These are phyloP conservation scores for Nesospiza acunhae DNA, from an alignment of 2,113 vertebrate genomes.

Conservation along the genomic window DNA sequence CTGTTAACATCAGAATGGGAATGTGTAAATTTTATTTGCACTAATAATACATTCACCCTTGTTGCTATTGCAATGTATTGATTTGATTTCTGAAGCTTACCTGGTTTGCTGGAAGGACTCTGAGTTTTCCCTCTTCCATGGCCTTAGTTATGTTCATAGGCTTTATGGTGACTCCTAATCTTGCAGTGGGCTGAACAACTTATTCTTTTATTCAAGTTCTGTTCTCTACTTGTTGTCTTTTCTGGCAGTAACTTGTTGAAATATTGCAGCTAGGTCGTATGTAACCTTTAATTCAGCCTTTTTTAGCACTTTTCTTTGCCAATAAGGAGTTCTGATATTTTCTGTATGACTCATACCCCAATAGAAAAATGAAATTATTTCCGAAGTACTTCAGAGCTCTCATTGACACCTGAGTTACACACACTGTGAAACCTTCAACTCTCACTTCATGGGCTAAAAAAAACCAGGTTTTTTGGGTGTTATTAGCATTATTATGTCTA, in stretches of 20 bases:
- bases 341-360: constrained; percentile 40
- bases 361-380: constrained; percentile 70
- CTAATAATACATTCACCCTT: not conserved
- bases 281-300: constrained; percentile 93
- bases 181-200: not conserved
- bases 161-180: not conserved
- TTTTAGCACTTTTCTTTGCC: constrained; percentile 90
- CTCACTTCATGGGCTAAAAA: not conserved
- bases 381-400: constrained; percentile 54
- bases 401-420: constrained; percentile 51
- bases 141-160: not conserved
- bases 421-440: constrained; percentile 53
- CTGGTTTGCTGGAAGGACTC: not conserved
- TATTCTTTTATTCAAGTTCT: constrained; percentile 55
- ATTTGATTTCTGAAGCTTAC: constrained; percentile 9
- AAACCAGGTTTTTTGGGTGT: not conserved
- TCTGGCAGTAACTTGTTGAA: constrained; percentile 80
- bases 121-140: not conserved
- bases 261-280: constrained; percentile 80
- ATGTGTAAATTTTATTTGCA: constrained; percentile 10
- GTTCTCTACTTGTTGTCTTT: constrained; percentile 52
- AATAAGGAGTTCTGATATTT: constrained; percentile 75
- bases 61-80: not conserved
- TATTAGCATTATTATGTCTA: constrained; percentile 27
- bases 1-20: constrained; percentile 25